Evolutionary conservation across 1,140 invertebrate genomes (phyloP).

Genomic region (Bathynomus jamesi): DNA sequence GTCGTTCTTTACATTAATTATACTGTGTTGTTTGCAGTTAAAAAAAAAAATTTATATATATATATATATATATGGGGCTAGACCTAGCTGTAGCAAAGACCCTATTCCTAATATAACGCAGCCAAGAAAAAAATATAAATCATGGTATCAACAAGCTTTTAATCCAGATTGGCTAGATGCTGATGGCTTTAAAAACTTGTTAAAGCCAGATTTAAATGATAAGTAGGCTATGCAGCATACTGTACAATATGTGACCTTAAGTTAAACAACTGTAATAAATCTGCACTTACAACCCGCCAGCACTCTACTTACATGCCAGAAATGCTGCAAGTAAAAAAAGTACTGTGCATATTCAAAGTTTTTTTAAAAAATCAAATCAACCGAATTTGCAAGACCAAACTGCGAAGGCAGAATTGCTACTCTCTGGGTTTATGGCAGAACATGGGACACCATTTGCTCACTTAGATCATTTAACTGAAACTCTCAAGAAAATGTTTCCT

Average conservation of each 20-base stretch:
- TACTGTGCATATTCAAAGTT: background rate
- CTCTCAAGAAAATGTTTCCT: slow-evolving; percentile 11
- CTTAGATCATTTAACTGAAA: slow-evolving; percentile 4
- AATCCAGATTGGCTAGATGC: background rate
- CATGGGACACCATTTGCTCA: slow-evolving; percentile 5
- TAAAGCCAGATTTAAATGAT: background rate
- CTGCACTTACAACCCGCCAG: background rate
- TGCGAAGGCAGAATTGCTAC: slow-evolving; percentile 6
- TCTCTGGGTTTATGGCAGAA: slow-evolving; percentile 14
- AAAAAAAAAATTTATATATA: too few species aligned
- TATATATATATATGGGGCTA: too few species aligned
- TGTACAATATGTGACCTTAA: background rate
- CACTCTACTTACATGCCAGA: background rate
- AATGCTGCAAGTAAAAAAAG: background rate
- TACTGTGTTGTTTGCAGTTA: too few species aligned
- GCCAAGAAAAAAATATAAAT: too few species aligned
- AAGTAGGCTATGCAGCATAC: background rate
- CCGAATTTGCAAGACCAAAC: too few species aligned
- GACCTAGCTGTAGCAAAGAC: too few species aligned
- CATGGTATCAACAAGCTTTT: background rate
- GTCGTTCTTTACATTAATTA: too few species aligned
- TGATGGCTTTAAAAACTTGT: background rate
- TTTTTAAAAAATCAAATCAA: background rate
- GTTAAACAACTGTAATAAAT: background rate
- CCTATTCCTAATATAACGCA: too few species aligned